Conservation (phyloP, 2,888 invertebrate genomes). For the Drosophila eohydei region DNA sequence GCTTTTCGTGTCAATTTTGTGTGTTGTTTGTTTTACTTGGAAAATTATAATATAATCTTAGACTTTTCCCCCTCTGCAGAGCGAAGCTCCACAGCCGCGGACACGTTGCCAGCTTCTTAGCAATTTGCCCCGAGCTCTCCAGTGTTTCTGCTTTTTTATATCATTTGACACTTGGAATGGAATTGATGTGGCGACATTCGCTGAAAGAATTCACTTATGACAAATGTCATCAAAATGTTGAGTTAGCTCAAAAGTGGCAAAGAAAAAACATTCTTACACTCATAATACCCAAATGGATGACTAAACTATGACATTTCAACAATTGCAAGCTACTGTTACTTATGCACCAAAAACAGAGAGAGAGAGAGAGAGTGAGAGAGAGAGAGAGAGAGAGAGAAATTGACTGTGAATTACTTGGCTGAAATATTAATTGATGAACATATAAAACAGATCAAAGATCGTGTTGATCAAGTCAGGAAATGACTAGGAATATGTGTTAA, state of each 20-base stretch:
- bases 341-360: neutral
- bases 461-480: neutral
- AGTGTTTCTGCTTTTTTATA: slow-evolving; percentile 28
- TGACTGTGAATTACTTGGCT: neutral
- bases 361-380: neutral
- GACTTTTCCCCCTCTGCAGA: neutral
- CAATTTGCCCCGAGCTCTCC: slow-evolving; percentile 47
- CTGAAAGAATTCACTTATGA: slow-evolving; percentile 53
- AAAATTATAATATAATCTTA: slow-evolving; percentile 75
- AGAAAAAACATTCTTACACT: neutral
- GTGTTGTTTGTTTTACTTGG: slow-evolving; percentile 73
- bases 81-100: slow-evolving; percentile 35
- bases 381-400: neutral
- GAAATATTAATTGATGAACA: neutral
- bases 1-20: slow-evolving; percentile 79
- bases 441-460: slow-evolving; percentile 3
- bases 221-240: slow-evolving; percentile 56
- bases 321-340: slow-evolving; percentile 19
- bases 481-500: neutral
- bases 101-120: slow-evolving; percentile 48
- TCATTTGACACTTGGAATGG: slow-evolving; percentile 69
- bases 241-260: slow-evolving; percentile 1
- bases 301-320: slow-evolving; percentile 10
- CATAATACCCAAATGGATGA: slow-evolving; percentile 17
- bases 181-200: slow-evolving; percentile 52